A percentile compares a stretch with the other conserved stretches of the same genome.
Evolutionary conservation across 1,140 invertebrate species (phyloP).

Genomic region (Delia radicum): DNA sequence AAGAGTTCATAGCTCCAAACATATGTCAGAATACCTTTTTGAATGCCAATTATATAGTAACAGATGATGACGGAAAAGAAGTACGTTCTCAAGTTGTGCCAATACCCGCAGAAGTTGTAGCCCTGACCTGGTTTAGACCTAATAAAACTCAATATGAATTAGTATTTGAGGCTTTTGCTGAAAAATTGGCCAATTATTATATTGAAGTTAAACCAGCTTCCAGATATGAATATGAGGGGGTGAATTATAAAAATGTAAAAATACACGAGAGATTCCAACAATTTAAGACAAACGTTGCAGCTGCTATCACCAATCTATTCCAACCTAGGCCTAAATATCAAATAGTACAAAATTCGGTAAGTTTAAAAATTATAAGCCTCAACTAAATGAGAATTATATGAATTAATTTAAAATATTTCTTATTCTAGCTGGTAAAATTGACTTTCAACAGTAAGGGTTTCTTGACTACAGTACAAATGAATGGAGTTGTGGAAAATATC

Average conservation of each 20-base stretch:
- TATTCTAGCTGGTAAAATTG: constrained; percentile 33
- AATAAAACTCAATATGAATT: constrained; percentile 24
- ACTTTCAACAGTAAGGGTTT: constrained; percentile 63
- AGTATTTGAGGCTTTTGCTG: constrained; percentile 25
- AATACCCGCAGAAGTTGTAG: constrained; percentile 9
- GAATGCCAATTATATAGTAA: constrained; percentile 26
- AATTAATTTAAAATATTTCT: not conserved
- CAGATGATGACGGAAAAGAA: constrained; percentile 2
- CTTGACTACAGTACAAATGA: constrained; percentile 60
- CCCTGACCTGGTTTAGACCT: not conserved
- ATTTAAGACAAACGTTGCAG: not conserved
- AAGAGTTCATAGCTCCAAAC: constrained; percentile 62
- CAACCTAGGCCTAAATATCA: not conserved
- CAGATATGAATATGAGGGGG: constrained; percentile 20
- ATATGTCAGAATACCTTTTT: constrained; percentile 63
- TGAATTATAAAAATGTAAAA: not conserved
- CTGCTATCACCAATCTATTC: not conserved
- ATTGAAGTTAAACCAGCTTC: constrained; percentile 47
- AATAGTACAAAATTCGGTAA: constrained; percentile 27
- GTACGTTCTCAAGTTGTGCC: constrained; percentile 24
- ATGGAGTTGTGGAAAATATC: constrained; percentile 52
- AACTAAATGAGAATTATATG: no score
- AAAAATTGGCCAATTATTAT: constrained; percentile 25
- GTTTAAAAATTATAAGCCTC: no score
- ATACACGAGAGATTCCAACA: not conserved